phyloP scores from a whole-genome alignment of 2,797 vertebrate genomes.

The Sardinella longiceps region DNA sequence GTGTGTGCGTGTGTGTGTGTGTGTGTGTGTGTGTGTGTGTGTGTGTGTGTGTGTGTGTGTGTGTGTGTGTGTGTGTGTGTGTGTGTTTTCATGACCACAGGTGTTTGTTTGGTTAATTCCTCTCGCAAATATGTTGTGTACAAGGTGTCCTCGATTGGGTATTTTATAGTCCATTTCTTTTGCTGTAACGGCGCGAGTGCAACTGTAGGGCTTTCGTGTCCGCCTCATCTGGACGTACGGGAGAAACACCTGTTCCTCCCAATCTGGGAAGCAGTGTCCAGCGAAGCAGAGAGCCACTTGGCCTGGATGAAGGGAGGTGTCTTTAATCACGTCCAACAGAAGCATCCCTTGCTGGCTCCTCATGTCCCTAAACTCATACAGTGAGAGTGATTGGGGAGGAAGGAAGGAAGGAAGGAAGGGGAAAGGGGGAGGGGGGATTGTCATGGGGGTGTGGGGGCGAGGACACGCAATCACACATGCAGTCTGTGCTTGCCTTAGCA shows the following conservation, averaged over 20 bases:
- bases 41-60: no score
- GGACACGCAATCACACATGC: conserved; percentile 19
- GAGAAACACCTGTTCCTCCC: conserved; percentile 48
- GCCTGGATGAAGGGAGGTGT: conserved; percentile 41
- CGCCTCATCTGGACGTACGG: conserved; percentile 41
- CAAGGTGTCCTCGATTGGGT: conserved; percentile 55
- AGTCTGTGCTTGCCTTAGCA: conserved; percentile 7
- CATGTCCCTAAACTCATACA: background rate
- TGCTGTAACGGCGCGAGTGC: conserved; percentile 48
- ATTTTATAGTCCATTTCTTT: conserved; percentile 59
- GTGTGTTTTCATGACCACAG: conserved; percentile 49
- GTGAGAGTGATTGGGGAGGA: background rate
- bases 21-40: no score
- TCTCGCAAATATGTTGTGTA: conserved; percentile 50
- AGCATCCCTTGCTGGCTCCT: conserved; percentile 29
- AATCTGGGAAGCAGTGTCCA: conserved; percentile 48
- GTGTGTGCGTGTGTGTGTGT: no score
- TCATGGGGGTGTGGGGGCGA: background rate
- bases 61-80: no score
- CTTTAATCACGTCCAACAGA: conserved; percentile 54
- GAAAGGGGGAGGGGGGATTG: background rate
- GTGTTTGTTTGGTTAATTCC: conserved; percentile 47
- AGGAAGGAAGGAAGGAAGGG: background rate
- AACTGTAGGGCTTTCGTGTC: conserved; percentile 37
- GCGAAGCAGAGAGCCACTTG: conserved; percentile 40